Conservation (phyloP, 2,888 invertebrate genomes). For the Eupithecia dodoneata region DNA sequence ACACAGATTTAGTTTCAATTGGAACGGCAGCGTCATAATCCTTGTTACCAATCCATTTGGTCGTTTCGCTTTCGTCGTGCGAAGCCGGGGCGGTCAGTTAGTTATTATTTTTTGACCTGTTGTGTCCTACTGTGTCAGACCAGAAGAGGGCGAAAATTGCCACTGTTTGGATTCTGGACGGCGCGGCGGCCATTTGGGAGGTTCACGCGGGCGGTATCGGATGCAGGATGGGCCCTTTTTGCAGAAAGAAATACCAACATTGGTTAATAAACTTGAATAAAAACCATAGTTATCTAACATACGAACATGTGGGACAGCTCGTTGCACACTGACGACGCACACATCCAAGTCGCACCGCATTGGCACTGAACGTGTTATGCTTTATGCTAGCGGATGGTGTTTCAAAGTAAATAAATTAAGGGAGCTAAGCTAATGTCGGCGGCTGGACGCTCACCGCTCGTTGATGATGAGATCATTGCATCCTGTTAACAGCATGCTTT, state of each 20-base stretch:
- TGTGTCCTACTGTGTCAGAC: neutral
- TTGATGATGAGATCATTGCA: neutral
- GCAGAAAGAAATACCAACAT: neutral
- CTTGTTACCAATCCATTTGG: neutral
- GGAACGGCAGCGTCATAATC: neutral
- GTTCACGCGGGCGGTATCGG: neutral
- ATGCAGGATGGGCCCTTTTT: neutral
- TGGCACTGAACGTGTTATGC: too few relatives aligned
- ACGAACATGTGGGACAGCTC: too few relatives aligned
- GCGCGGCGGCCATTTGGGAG: neutral
- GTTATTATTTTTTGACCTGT: neutral
- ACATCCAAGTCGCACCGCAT: too few relatives aligned
- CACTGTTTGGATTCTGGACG: neutral
- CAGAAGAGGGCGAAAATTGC: neutral
- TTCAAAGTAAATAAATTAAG: neutral
- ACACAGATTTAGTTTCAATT: conserved; percentile 3
- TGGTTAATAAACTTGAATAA: neutral
- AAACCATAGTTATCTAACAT: neutral
- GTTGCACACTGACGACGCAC: too few relatives aligned
- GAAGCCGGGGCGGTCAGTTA: neutral
- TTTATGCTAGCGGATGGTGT: too few relatives aligned
- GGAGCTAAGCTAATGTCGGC: neutral
- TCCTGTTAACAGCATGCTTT: conserved; percentile 16
- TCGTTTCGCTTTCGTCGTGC: neutral
- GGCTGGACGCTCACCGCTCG: neutral